Evolutionary conservation across 1,140 invertebrate species (phyloP).

Genomic region (Habropoda laboriosa): DNA sequence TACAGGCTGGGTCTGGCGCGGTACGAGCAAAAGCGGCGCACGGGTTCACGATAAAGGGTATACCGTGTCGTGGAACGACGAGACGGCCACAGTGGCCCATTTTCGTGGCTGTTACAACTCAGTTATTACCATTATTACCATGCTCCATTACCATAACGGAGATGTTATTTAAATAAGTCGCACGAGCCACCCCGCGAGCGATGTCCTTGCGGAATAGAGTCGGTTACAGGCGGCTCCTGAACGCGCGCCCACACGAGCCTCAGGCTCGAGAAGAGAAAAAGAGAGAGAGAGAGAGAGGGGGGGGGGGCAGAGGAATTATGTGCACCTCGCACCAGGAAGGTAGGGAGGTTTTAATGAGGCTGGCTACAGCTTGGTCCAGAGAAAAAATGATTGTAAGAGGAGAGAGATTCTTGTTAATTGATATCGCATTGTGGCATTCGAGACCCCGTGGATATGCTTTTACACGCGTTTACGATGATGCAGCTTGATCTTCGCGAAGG

Average conservation of each 20-base stretch:
- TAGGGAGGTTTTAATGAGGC: constrained; percentile 52
- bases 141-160: constrained; percentile 70
- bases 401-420: constrained; percentile 54
- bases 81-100: constrained; percentile 64
- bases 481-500: not conserved
- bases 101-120: constrained; percentile 65
- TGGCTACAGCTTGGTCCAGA: not conserved
- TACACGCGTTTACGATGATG: not conserved
- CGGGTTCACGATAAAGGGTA: constrained; percentile 36
- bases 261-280: not conserved
- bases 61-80: constrained; percentile 24
- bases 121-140: constrained; percentile 72
- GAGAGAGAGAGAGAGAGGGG: not conserved
- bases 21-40: not conserved
- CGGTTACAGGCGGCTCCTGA: constrained; percentile 13
- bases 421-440: constrained; percentile 36
- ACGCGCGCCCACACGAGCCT: not conserved
- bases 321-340: constrained; percentile 28
- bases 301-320: constrained; percentile 28
- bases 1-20: not conserved
- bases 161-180: constrained; percentile 72
- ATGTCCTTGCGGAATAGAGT: constrained; percentile 55
- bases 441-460: not conserved
- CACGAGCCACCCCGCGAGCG: constrained; percentile 42
- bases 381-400: constrained; percentile 48